A percentile compares a stretch with the other conserved stretches of the same genome.
phyloP scores from a whole-genome alignment of 2,888 invertebrate genomes.

The Hymenopus coronatus region DNA sequence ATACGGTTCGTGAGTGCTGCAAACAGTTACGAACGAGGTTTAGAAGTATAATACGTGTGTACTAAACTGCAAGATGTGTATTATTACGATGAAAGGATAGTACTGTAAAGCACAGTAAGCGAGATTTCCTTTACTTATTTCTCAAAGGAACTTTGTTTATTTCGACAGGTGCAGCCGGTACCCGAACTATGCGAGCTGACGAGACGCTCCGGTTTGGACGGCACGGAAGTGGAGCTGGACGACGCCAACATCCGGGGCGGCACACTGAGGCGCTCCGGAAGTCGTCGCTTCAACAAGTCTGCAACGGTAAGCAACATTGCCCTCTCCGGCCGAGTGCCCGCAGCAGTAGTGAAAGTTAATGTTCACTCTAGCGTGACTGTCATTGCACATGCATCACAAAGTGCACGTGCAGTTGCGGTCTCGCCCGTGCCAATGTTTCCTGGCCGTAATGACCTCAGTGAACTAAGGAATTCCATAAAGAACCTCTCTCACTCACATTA shows the following conservation, averaged over 20 bases:
- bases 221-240: slow-evolving; percentile 63
- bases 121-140: no score
- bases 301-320: slow-evolving; percentile 50
- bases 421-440: background rate
- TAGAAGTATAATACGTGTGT: no score
- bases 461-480: background rate
- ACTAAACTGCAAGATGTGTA: no score
- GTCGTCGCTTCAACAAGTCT: slow-evolving; percentile 69
- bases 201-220: slow-evolving; percentile 69
- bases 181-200: slow-evolving; percentile 89
- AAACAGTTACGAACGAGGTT: no score
- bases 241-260: slow-evolving; percentile 68
- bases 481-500: background rate
- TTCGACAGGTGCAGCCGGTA: slow-evolving; percentile 81
- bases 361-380: background rate
- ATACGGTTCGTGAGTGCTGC: no score
- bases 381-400: background rate
- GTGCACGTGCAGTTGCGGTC: background rate
- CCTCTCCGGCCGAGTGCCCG: background rate
- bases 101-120: no score
- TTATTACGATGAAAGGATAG: no score
- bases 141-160: background rate
- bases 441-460: no score
- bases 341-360: background rate
- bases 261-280: slow-evolving; percentile 79